Evolutionary conservation across 1,140 invertebrate species (phyloP), one percentile per base, ranked within the genome.

Genomic region (Pachyrhynchus sulphureomaculatus): DNA sequence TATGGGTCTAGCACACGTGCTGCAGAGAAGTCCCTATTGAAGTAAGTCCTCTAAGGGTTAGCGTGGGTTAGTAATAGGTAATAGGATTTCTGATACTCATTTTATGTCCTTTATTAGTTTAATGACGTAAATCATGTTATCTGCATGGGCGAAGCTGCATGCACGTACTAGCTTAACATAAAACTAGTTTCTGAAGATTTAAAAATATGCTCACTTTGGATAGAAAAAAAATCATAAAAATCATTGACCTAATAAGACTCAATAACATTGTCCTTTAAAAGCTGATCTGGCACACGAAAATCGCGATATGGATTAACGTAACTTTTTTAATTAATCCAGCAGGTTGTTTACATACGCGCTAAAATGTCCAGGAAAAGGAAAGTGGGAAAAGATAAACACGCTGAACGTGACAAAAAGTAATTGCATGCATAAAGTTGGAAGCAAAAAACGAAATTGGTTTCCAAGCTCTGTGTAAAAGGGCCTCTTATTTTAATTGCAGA

Each of bases 291-390:
- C 53, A 56, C 15, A 36, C 24, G 17, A 20, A 34, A 13, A 23
- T 13, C 13, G 13, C 13, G 48, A 51, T 51, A 36, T 18, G 48
- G 48, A 36, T 51, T 32, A 18, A 36, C 8, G 53, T 45, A 56
- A 56, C 60, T 63, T 63, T 63, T 63, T 63, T 63, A 63, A 63
- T 63, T 63, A 63, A 63, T 37, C 60, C 23, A 55, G 51, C 39
- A 63, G 39, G 15, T 41, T 63, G 60, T 63, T 63, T 63, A 63
- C 60, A 37, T 45, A 56, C 47, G 29, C 42, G 26, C 41, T 62
- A 23, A 41, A 48, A 51, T 41, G 45, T 45, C 53, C 45, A 52
- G 24, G 41, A 56, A 33, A 44, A 36, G 29, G 24, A 36, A 55
- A 55, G 52, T 62, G 51, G 49, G 24, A 37, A 62, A 62, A 55